Base-by-base conservation (phyloP, 2,888 invertebrate genomes). In the Aspidapion aeneum region DNA sequence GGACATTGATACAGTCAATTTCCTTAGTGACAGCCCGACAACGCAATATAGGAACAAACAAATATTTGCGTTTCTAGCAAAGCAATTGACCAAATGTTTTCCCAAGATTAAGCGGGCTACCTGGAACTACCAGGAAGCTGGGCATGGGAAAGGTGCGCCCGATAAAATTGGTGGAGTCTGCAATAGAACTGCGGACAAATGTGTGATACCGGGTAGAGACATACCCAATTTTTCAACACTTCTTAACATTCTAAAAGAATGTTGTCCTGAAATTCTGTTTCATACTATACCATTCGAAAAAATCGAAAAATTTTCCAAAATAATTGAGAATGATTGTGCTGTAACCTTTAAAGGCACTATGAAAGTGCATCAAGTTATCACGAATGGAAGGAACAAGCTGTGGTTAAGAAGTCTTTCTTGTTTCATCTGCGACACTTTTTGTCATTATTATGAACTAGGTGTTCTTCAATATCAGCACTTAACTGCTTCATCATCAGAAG, bases 81-180 rank as follows among this genome's bases (percentile, higher is more conserved):
- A 16, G 20, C 18, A 57, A 48, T 3, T 57, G 18, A 22, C 20
- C 9, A 20, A 52, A 21, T 51, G 19, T n/a, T 48, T 1, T 50
- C 58, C 50, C 3, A 20, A 50, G 51, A 9, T 59, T 20, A 51
- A 56, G 50, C 20, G n/a, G 48, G 1, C 35, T 16, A 57, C 57
- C 3, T 61, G 56, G 61, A 61, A 61, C 49, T 57, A 61, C 20
- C 61, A 57, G 9, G 52, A 61, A 57, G 22, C 57, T 50, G 61
- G 57, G 17, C 61, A 61, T 57, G 61, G 61, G 1, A 61, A 57
- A 57, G 61, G 61, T 57, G 61, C 61, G 2, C 51, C 57, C 17
- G 57, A 61, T 57, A 51, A 57, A 7, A 49, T 61, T 17, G 61
- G 61, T 16, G 57, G 57, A n/a, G 51, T 61, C 19, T 61, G 61